Base-by-base conservation (phyloP, 2,888 invertebrate species). In the Tetragonisca angustula region DNA sequence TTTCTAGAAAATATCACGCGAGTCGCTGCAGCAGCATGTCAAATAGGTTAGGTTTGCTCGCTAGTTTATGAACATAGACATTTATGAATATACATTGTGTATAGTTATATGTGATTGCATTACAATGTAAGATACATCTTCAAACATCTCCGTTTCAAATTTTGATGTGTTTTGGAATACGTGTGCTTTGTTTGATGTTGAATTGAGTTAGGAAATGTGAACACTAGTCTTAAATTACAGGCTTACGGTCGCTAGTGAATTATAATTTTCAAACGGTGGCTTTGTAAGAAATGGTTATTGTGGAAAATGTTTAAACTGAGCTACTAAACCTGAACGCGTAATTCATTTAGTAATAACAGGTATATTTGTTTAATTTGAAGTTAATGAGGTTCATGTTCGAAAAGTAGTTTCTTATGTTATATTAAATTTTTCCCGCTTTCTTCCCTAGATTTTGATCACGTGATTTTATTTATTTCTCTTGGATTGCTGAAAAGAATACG, bases 1-100 rank as follows among this genome's bases (percentile, higher is more conserved):
- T 36, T 76, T 86, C 83, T 73, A 76, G 76, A 76, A 85, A 85
- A 70, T 83, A 59, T 80, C 84, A 73, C 74, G 59, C 24, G 71
- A 70, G 81, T 81, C 88, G 87, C 83, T 78, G 77, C 50, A 17
- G 54, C 24, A 21, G 65, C 32, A 15, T 19, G 71, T 84, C 64
- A 76, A 61, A 52, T 43, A 83, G 62, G 84, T 74, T 85, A 74
- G 83, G 76, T 83, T 54, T 13, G 65, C 43, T 74, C 27, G 27
- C n/a, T 71, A 67, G 54, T 65, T 56, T 50, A 77, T 61, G 70
- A 32, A 4, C 73, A 54, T 71, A 54, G 24, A 74, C 27, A 27
- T 27, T 27, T 27, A 27, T 27, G 27, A 27, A 27, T 2, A 17
- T 27, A 17, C 21, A 49, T 32, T 49, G 17, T 27, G 24, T 17